Percentiles rank a stretch among this genome's conserved stretches.
Conservation (phyloP, 2,113 vertebrate species). For the Epinephelus fuscoguttatus region DNA sequence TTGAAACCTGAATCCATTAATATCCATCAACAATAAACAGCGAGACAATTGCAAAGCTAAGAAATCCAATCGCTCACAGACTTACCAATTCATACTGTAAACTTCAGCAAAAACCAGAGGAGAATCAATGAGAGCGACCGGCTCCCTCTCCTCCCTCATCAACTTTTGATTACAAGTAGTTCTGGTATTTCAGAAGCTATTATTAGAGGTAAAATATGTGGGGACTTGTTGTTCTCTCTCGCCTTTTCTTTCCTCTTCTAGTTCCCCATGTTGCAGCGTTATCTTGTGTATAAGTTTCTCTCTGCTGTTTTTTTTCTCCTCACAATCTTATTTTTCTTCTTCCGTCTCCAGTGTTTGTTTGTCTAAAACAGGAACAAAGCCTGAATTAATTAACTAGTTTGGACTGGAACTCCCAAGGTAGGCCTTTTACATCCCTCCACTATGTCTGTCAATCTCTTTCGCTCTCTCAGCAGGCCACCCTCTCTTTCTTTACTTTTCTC, state of each 20-base stretch:
- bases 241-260: constrained; percentile 12
- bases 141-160: constrained; percentile 60
- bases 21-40: constrained; percentile 52
- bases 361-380: constrained; percentile 72
- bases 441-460: constrained; percentile 65
- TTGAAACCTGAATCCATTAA: constrained; percentile 46
- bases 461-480: constrained; percentile 50
- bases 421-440: constrained; percentile 61
- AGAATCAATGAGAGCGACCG: constrained; percentile 50
- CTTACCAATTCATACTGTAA: constrained; percentile 30
- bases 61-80: constrained; percentile 41
- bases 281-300: constrained; percentile 45
- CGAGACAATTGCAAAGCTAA: constrained; percentile 5
- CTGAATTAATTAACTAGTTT: constrained; percentile 79
- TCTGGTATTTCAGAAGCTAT: constrained; percentile 64
- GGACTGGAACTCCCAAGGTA: constrained; percentile 68
- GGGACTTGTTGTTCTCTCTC: constrained; percentile 51
- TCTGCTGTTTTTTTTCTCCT: constrained; percentile 16
- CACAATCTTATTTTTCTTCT: constrained; percentile 49
- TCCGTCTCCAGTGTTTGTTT: constrained; percentile 64
- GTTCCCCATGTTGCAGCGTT: constrained; percentile 45
- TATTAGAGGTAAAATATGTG: constrained; percentile 70
- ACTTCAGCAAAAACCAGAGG: constrained; percentile 43
- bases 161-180: constrained; percentile 64
- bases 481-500: constrained; percentile 50